Evolutionary conservation across 2,888 invertebrate genomes (phyloP).

Genomic region (Brachylomia viminalis): DNA sequence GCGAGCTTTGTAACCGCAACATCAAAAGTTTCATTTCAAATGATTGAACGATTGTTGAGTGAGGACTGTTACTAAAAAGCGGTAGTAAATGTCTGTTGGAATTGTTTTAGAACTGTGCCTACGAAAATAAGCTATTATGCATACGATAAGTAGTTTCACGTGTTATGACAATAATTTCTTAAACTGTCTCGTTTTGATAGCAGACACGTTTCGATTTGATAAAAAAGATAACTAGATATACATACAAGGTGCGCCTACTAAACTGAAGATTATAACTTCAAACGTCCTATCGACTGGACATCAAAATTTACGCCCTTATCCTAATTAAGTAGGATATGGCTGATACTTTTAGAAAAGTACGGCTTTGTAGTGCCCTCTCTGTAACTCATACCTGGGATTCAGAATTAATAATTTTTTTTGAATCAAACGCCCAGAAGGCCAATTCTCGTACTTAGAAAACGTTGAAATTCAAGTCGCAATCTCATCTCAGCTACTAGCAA

Average conservation of each 20-base stretch:
- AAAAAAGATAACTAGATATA: neutral
- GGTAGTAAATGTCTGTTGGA: slow-evolving; percentile 24
- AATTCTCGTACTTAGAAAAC: too few species aligned
- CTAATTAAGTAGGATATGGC: too few species aligned
- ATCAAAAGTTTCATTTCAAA: slow-evolving; percentile 54
- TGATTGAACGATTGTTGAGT: slow-evolving; percentile 55
- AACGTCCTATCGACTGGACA: too few species aligned
- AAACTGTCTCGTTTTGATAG: neutral
- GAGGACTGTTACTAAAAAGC: slow-evolving; percentile 43
- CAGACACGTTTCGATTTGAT: neutral
- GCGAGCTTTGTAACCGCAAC: slow-evolving; percentile 34
- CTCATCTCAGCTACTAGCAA: too few species aligned
- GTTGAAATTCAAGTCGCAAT: too few species aligned
- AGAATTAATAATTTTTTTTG: slow-evolving; percentile 2
- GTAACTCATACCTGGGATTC: neutral
- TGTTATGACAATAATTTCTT: neutral
- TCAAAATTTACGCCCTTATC: neutral
- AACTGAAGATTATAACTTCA: neutral
- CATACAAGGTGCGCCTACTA: neutral
- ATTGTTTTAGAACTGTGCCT: slow-evolving; percentile 19
- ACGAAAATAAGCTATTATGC: slow-evolving; percentile 30
- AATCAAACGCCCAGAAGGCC: neutral
- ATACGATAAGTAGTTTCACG: slow-evolving; percentile 6
- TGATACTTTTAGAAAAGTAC: neutral
- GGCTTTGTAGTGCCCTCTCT: slow-evolving; percentile 1